These are phyloP conservation scores for Morpho deidamia DNA, from an alignment of 2,888 invertebrate genomes.

Conservation along the genomic window DNA sequence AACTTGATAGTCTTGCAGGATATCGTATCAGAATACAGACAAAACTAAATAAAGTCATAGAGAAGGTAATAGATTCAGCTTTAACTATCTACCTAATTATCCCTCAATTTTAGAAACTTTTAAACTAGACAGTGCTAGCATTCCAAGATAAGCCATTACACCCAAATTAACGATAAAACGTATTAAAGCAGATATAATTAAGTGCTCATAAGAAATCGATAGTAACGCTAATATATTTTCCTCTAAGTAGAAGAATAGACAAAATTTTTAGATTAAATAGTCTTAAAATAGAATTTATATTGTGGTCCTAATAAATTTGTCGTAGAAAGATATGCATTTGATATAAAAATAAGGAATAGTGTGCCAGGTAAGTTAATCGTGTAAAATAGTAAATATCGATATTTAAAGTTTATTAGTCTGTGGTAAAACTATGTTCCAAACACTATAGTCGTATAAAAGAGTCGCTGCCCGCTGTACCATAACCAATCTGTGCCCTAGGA, in stretches of 20 bases:
- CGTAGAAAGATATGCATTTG: conserved; percentile 24
- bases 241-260: conserved; percentile 21
- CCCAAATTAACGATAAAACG: conserved; percentile 2
- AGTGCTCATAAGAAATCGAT: neutral
- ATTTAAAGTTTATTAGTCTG: neutral
- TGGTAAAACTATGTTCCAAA: neutral
- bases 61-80: no score
- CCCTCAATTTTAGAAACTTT: no score
- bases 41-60: no score
- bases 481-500: no score
- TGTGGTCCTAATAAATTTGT: conserved; percentile 25
- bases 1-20: no score
- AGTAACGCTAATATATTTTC: conserved; percentile 12
- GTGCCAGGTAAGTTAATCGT: neutral
- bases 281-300: conserved; percentile 23
- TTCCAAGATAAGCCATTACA: neutral
- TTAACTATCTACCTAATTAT: no score
- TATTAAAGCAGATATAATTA: neutral
- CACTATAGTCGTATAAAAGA: no score
- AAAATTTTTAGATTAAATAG: conserved; percentile 16
- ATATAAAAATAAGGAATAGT: conserved; percentile 25
- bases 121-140: no score
- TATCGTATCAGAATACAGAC: no score
- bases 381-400: conserved; percentile 4
- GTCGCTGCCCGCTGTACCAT: no score